These are phyloP conservation scores for Lamprotornis superbus DNA, from an alignment of 2,113 vertebrate species.

Conservation along the genomic window DNA sequence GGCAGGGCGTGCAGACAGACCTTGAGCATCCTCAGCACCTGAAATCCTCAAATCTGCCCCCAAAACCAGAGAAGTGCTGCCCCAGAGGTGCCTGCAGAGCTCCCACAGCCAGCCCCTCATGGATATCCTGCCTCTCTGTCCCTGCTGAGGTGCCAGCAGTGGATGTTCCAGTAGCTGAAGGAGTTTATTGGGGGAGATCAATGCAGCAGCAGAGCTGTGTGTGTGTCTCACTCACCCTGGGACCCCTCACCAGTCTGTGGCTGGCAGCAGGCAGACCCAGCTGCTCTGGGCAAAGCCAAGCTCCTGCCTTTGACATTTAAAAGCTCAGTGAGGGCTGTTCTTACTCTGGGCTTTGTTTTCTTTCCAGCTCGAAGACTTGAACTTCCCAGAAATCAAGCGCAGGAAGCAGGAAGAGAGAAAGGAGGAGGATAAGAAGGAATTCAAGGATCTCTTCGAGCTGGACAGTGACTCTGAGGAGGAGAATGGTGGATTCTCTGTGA, in stretches of 20 bases:
- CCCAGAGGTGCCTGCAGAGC: rapidly evolving
- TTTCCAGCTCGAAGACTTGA: slow-evolving; percentile 87
- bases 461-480: slow-evolving; percentile 82
- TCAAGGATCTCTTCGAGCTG: slow-evolving; percentile 89
- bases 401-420: slow-evolving; percentile 81
- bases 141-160: neutral
- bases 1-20: neutral
- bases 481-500: slow-evolving; percentile 51
- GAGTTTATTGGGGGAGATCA: neutral
- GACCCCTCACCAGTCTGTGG: neutral
- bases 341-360: neutral
- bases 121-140: rapidly evolving
- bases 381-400: slow-evolving; percentile 92
- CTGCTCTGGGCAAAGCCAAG: neutral
- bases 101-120: neutral
- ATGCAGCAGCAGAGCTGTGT: neutral
- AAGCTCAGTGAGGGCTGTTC: neutral
- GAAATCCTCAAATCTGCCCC: neutral
- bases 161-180: neutral
- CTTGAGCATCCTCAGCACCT: neutral
- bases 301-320: neutral
- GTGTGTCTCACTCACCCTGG: neutral
- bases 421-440: slow-evolving; percentile 85
- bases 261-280: neutral
- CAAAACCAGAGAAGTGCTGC: neutral